Evolutionary conservation across 2,888 invertebrate genomes (phyloP).

Genomic region (Leucoma salicis): DNA sequence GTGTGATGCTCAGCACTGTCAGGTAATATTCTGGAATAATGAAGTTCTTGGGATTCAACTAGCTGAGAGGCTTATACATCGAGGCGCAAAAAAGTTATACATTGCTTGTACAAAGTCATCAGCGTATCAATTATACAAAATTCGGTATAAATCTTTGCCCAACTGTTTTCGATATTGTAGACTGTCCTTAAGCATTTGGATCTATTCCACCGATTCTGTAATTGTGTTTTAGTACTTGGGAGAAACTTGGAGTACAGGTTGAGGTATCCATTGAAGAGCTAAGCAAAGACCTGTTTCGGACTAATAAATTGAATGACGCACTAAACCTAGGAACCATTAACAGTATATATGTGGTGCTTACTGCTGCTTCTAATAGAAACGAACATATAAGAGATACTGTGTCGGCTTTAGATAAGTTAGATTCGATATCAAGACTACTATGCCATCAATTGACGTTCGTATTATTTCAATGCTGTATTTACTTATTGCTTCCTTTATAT

Average conservation of each 20-base stretch:
- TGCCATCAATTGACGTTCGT: background rate
- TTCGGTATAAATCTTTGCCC: background rate
- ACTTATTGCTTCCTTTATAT: background rate
- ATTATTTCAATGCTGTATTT: background rate
- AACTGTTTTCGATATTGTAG: background rate
- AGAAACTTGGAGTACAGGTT: background rate
- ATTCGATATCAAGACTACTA: background rate
- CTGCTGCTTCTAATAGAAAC: background rate
- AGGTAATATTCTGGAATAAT: slow-evolving; percentile 40
- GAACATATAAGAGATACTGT: background rate
- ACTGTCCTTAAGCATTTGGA: too few relatives aligned
- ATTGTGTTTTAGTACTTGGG: background rate
- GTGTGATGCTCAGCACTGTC: slow-evolving; percentile 18
- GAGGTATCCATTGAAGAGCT: background rate
- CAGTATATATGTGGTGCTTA: background rate
- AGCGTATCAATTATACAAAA: background rate
- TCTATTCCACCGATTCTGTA: background rate
- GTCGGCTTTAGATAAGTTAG: background rate
- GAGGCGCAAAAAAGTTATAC: slow-evolving; percentile 44
- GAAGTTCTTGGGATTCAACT: slow-evolving; percentile 39
- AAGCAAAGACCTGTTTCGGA: background rate
- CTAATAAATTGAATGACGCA: background rate
- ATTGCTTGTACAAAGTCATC: slow-evolving; percentile 10
- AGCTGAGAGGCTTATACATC: slow-evolving; percentile 39
- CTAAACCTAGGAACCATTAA: background rate